phyloP scores from a whole-genome alignment of 2,797 vertebrate genomes.

The Macrochelys suwanniensis region DNA sequence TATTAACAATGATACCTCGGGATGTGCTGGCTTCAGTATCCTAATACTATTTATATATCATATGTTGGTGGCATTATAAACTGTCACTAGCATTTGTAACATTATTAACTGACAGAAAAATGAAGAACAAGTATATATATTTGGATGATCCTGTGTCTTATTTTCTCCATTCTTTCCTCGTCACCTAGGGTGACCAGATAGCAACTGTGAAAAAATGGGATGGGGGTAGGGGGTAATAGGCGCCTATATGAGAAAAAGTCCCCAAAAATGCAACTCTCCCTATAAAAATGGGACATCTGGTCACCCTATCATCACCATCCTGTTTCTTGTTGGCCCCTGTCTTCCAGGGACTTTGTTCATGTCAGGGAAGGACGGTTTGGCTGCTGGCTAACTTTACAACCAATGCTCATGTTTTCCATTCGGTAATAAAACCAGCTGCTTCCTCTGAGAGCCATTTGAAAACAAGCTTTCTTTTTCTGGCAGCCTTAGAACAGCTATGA shows the following conservation, averaged over 20 bases:
- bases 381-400: neutral
- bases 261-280: no score
- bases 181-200: neutral
- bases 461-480: neutral
- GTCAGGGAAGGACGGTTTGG: neutral
- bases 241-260: no score
- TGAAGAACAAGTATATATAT: neutral
- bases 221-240: no score
- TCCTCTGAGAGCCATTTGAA: neutral
- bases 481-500: neutral
- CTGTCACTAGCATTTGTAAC: neutral
- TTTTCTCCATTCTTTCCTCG: fast-evolving
- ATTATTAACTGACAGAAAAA: neutral
- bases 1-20: fast-evolving
- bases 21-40: neutral
- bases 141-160: fast-evolving
- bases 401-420: neutral
- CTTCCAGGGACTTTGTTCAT: neutral
- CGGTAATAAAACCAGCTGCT: neutral
- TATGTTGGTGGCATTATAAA: neutral
- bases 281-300: no score
- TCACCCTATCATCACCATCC: neutral
- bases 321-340: neutral
- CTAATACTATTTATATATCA: fast-evolving
- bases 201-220: no score